Evolutionary conservation across 2,797 vertebrate species (phyloP), one percentile per base, ranked within the genome.

Genomic region (Hyperoplus immaculatus): DNA sequence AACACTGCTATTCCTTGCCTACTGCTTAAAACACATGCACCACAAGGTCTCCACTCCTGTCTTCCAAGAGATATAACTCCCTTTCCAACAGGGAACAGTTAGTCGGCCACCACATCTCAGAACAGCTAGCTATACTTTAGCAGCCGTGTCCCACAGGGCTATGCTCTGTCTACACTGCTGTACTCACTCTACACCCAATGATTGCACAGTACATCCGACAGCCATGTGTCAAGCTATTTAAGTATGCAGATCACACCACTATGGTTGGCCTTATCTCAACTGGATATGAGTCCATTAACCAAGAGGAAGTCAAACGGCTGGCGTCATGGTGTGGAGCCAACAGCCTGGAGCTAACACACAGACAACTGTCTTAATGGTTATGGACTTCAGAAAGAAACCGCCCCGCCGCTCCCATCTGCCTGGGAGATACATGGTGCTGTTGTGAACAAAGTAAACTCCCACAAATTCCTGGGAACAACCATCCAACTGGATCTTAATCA

Each of bases 51-150:
- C 14, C 18, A 42, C 47, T 43, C 5, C 38, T 51, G 18, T 12
- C 57, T 53, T 38, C 39, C 57, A 71, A 14, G 1, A 1, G 69
- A 60, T 12, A 67, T 29, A 29, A 45, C 13, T 60, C 51, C 14
- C 57, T 71, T 60, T 60, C n/a, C 13, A 51, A 42, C 57, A 53
- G 57, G 39, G 53, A 61, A 61, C 41, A 18, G 14, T 71, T 45
- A 36, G 4, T 43, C 6, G 0, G 14, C 16, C 9, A 43, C n/a
- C 46, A 60, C 57, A 51, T 53, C 39, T 58, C 51, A 57, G 43
- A 69, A 15, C 13, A 29, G 29, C 29, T 29, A 13, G 60, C 9
- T 8, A 0, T 6, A 53, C 4, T 14, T 51, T 49, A 51, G 38
- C 49, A 8, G 9, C 2, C 3, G 10, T 36, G 36, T 36, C 67